Base-by-base conservation (phyloP, 2,888 invertebrate species). In the Euplexia lucipara region DNA sequence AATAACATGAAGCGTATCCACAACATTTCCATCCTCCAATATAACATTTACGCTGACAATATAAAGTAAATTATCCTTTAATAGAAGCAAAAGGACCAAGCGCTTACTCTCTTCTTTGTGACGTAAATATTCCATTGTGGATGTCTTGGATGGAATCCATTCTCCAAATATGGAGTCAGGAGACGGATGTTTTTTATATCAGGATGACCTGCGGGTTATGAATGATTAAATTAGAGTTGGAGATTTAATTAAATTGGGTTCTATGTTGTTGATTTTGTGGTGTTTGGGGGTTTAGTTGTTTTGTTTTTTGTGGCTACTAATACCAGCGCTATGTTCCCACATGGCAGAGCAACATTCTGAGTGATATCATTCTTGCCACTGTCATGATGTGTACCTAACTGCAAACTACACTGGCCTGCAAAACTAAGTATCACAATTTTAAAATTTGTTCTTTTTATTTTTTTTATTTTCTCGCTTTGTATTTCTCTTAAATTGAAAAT, bases 1-100 rank as follows among this genome's bases (percentile, higher is more conserved):
- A 12, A 12, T 16, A 22, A 14, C 20, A 35, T 4, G n/a, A 45
- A 58, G 6, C 58, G 1, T 81, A 64, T 86, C 88, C 82, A 82
- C 51, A 78, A 35, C 20, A 74, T 58, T 41, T 58, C 66, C 52
- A 49, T 42, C 73, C 48, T 37, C 44, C 35, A 8, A 30, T 69
- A 63, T 42, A 37, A 58, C 45, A 63, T 53, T 79, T 83, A 88
- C 86, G 52, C 69, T 76, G 91, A 93, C 93, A 93, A 91, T 92
- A 89, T 88, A 82, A 88, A 88, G 88, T 90, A 93, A 93, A 94
- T 92, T 90, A 90, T 91, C 86, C 87, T 89, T 86, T 83, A 85
- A 83, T 83, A 81, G 69, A 66, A 72, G 70, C 53, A 74, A 79
- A 83, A 79, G 76, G 78, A 81, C 70, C 64, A 73, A 69, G 63